Evolutionary conservation across 2,888 invertebrate genomes (phyloP).

Genomic region (Drosophila mayaguana): DNA sequence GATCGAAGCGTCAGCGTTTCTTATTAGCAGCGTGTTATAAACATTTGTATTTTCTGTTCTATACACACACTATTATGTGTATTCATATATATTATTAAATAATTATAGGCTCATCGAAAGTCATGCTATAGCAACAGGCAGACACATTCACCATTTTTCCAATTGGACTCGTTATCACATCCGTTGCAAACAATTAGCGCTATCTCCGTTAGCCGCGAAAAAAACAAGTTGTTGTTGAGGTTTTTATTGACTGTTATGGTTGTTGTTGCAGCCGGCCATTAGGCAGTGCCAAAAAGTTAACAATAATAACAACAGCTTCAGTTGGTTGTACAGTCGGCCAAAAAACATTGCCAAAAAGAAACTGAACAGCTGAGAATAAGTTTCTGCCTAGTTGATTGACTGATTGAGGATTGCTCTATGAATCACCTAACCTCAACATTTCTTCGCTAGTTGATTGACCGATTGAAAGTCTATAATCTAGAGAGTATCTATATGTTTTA

Average conservation of each 20-base stretch:
- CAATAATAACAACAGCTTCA: slow-evolving; percentile 27
- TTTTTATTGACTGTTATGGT: slow-evolving; percentile 18
- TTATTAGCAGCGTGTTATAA: slow-evolving; percentile 22
- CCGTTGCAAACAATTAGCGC: slow-evolving; percentile 70
- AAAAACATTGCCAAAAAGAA: slow-evolving; percentile 10
- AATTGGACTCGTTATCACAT: slow-evolving; percentile 66
- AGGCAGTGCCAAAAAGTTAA: slow-evolving; percentile 35
- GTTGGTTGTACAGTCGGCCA: slow-evolving; percentile 43
- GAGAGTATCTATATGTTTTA: too few relatives aligned
- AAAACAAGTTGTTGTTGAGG: slow-evolving; percentile 51
- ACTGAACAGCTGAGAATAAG: slow-evolving; percentile 26
- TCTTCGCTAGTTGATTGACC: background rate
- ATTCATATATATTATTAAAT: background rate
- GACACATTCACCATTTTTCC: slow-evolving; percentile 30
- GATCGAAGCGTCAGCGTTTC: slow-evolving; percentile 13
- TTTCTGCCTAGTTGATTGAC: background rate
- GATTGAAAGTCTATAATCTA: background rate
- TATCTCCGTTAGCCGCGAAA: slow-evolving; percentile 61
- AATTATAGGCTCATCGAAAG: slow-evolving; percentile 17
- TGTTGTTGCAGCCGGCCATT: slow-evolving; percentile 44
- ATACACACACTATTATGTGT: background rate
- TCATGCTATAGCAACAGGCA: slow-evolving; percentile 34
- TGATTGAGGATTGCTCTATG: background rate
- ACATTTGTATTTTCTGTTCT: slow-evolving; percentile 36
- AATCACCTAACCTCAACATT: background rate